phyloP scores from a whole-genome alignment of 2,888 invertebrate species.

The Candidula unifasciata region DNA sequence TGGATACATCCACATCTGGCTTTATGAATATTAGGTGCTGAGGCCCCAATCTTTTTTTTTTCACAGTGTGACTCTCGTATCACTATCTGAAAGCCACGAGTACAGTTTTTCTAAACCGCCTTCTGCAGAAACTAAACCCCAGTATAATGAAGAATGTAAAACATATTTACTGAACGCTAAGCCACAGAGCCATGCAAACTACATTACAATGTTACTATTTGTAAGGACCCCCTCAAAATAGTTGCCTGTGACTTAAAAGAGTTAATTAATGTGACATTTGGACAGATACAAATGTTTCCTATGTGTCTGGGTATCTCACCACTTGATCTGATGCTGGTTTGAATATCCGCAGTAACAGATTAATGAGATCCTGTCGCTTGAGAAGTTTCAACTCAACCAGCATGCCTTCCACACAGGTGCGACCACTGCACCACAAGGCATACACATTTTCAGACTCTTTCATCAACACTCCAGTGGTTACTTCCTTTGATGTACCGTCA shows the following conservation, averaged over 20 bases:
- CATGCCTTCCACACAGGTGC: conserved; percentile 97
- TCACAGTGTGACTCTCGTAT: too few species aligned
- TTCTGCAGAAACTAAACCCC: too few species aligned
- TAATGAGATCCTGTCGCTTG: conserved; percentile 95
- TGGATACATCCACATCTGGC: too few species aligned
- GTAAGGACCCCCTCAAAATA: too few species aligned
- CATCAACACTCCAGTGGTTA: conserved; percentile 82
- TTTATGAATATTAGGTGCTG: too few species aligned
- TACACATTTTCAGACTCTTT: conserved; percentile 97
- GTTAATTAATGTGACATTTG: background rate
- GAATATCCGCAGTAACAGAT: conserved; percentile 88
- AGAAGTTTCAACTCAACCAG: conserved; percentile 94
- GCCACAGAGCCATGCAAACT: too few species aligned
- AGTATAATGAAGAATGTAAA: too few species aligned
- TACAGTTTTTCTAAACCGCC: too few species aligned
- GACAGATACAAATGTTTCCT: background rate
- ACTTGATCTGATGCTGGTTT: conserved; percentile 92
- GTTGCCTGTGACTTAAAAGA: background rate
- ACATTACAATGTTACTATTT: too few species aligned
- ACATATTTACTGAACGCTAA: too few species aligned
- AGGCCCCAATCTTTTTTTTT: too few species aligned
- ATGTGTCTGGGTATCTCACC: conserved; percentile 64
- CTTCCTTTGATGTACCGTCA: conserved; percentile 84
- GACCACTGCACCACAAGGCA: conserved; percentile 96
- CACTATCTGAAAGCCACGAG: too few species aligned